A percentile compares a stretch with the other conserved stretches of the same genome.
phyloP scores from a whole-genome alignment of 2,797 vertebrate species.

The Acipenser oxyrinchus region DNA sequence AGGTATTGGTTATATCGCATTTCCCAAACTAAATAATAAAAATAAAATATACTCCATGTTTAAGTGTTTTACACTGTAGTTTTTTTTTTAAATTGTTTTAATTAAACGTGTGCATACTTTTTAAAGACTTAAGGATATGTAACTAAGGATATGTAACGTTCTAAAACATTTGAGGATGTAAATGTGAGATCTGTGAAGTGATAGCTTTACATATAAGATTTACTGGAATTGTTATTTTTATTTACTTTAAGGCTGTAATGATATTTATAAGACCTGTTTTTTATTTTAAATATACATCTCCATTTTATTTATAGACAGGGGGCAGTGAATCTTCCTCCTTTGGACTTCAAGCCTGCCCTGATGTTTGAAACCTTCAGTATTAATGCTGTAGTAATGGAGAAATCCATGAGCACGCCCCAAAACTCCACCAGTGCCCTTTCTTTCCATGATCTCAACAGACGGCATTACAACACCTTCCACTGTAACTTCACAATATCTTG shows the following conservation, averaged over 20 bases:
- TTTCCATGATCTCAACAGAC: constrained; percentile 91
- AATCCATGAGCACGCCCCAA: constrained; percentile 74
- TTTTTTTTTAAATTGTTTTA: no score
- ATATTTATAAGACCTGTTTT: constrained; percentile 10
- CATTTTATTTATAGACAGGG: constrained; percentile 67
- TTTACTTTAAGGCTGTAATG: not conserved
- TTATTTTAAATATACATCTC: not conserved
- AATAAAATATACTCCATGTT: no score
- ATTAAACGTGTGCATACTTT: no score
- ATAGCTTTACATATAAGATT: not conserved
- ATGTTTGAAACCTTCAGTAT: constrained; percentile 94
- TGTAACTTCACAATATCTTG: constrained; percentile 94
- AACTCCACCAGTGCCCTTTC: constrained; percentile 73
- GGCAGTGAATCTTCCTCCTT: constrained; percentile 76
- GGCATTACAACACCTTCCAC: constrained; percentile 91
- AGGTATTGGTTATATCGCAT: constrained; percentile 51
- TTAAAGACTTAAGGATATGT: no score
- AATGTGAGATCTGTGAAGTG: no score
- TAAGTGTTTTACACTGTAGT: no score
- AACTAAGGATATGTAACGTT: no score
- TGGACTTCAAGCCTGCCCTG: constrained; percentile 92
- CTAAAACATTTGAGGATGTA: no score
- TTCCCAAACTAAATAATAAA: no score
- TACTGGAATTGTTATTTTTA: not conserved
- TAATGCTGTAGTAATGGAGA: constrained; percentile 91